Evolutionary conservation across 2,113 vertebrate species (phyloP).

Genomic region (Phylloscopus trochiloides): DNA sequence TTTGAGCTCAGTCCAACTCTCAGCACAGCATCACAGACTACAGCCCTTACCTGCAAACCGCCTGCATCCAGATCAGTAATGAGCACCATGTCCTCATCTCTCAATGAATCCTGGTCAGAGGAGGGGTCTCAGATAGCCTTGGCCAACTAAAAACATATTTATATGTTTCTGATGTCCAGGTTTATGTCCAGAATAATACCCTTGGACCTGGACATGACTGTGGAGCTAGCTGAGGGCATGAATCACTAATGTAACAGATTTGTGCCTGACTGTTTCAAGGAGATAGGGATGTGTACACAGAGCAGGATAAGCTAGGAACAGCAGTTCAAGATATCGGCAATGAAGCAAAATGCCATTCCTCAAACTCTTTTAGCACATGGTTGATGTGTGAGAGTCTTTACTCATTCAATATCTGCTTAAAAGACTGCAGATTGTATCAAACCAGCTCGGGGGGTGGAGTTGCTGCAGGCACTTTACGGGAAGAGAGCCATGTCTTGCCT

Average conservation of each 20-base stretch:
- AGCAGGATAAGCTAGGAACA: not conserved
- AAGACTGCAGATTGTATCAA: slow-evolving; percentile 21
- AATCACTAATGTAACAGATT: not conserved
- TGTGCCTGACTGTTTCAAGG: not conserved
- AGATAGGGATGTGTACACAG: not conserved
- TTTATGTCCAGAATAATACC: not conserved
- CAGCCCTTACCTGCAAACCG: not conserved
- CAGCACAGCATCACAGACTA: not conserved
- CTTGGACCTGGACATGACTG: not conserved
- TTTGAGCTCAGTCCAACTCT: not conserved
- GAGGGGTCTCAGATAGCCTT: not conserved
- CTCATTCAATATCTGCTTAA: not conserved
- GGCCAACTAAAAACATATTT: not conserved
- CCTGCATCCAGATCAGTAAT: not conserved
- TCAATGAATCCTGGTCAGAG: not conserved
- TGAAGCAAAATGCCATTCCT: not conserved
- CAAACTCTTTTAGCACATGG: not conserved
- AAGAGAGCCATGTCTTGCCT: not conserved
- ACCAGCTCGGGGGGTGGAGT: not conserved
- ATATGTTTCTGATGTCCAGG: not conserved
- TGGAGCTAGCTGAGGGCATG: not conserved
- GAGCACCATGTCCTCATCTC: not conserved
- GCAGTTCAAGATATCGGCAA: not conserved
- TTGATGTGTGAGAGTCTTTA: not conserved
- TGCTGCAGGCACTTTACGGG: not conserved